These are phyloP conservation scores for Theonella swinhoei DNA, from an alignment of 37 sponge, comb jelly and placozoan genomes.

Conservation along the genomic window DNA sequence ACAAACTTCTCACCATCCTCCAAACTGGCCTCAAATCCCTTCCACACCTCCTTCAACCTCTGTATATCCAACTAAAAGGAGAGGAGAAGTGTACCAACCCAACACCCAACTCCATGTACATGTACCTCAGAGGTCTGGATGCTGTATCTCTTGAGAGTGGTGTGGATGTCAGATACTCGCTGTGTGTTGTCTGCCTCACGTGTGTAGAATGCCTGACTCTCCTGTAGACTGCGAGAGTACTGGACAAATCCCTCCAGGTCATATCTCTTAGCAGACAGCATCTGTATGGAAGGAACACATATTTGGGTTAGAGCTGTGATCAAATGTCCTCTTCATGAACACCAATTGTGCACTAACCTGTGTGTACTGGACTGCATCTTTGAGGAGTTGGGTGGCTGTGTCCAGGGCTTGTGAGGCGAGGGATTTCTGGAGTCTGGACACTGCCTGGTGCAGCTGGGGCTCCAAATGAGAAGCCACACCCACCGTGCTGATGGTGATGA, in stretches of 20 bases:
- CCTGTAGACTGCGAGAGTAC: constrained; percentile 47
- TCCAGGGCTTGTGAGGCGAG: not conserved
- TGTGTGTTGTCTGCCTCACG: constrained; percentile 14
- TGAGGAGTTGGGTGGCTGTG: not conserved
- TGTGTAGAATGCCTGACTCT: constrained; percentile 15
- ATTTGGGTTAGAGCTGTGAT: no score
- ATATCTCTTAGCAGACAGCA: constrained; percentile 46
- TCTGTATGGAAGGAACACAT: constrained; percentile 15
- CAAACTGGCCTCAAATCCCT: constrained; percentile 26
- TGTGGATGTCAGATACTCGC: not conserved
- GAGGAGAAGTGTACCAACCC: no score
- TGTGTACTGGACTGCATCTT: not conserved
- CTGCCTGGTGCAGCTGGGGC: not conserved
- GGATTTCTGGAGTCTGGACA: not conserved
- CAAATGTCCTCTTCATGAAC: no score
- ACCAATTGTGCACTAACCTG: no score
- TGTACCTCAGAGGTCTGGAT: not conserved
- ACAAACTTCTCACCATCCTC: constrained; percentile 64
- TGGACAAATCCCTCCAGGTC: constrained; percentile 78
- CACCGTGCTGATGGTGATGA: constrained; percentile 21
- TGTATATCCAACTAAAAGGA: no score
- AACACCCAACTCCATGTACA: no score
- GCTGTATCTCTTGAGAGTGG: constrained; percentile 2
- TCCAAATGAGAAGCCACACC: not conserved
- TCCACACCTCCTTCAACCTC: constrained; percentile 41